Evolutionary conservation across 2,113 vertebrate species (phyloP).

Genomic region (Rhea pennata): DNA sequence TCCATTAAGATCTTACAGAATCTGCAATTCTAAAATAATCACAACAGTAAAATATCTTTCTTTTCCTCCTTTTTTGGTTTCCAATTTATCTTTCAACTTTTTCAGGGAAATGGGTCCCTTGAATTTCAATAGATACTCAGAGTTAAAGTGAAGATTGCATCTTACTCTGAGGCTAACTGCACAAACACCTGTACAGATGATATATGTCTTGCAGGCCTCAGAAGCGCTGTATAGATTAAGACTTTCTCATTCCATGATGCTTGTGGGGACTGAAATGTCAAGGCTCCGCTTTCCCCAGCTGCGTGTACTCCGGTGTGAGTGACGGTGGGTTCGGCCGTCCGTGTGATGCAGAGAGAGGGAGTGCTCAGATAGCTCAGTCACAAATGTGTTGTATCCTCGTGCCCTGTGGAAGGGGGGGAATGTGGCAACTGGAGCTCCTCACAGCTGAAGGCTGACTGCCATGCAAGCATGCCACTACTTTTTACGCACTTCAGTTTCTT

Average conservation of each 20-base stretch:
- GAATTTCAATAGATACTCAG: not conserved
- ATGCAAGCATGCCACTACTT: not conserved
- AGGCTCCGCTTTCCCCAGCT: not conserved
- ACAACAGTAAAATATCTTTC: not conserved
- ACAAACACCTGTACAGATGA: not conserved
- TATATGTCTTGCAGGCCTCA: not conserved
- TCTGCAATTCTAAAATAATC: not conserved
- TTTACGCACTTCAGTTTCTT: not conserved
- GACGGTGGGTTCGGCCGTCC: not conserved
- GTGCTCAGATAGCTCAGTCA: not conserved
- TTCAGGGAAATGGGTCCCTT: not conserved
- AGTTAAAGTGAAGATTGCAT: not conserved
- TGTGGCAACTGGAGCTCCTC: not conserved
- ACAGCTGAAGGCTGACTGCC: not conserved
- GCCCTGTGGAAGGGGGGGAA: not conserved
- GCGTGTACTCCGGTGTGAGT: not conserved
- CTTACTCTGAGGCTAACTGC: not conserved
- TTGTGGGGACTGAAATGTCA: not conserved
- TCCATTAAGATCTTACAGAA: too few species aligned
- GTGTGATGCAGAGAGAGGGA: not conserved
- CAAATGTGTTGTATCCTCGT: conserved; percentile 48
- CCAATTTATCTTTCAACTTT: not conserved
- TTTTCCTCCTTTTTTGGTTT: not conserved
- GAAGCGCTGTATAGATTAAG: not conserved
- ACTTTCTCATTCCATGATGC: not conserved